A percentile compares a stretch with the other conserved stretches of the same genome.
phyloP scores from a whole-genome alignment of 2,797 vertebrate genomes.

The Craterocephalus amniculus region DNA sequence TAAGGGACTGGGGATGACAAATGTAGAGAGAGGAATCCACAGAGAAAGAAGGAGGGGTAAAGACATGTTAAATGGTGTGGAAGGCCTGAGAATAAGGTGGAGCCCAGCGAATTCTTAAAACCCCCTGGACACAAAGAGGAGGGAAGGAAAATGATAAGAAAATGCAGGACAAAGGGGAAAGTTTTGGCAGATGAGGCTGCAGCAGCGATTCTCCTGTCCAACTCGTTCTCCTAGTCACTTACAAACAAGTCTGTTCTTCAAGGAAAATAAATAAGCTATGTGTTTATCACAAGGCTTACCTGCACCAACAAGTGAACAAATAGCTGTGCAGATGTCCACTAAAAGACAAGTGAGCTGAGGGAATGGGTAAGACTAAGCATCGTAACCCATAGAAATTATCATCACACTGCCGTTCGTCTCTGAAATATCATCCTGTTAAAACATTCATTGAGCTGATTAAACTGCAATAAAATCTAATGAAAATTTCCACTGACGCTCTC shows the following conservation, averaged over 20 bases:
- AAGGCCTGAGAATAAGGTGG: constrained; percentile 46
- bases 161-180: constrained; percentile 10
- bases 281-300: constrained; percentile 18
- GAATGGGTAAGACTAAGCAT: neutral
- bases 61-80: constrained; percentile 64
- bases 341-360: constrained; percentile 22
- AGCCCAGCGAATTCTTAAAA: constrained; percentile 52
- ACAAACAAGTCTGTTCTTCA: constrained; percentile 26
- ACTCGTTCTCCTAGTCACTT: constrained; percentile 16
- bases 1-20: constrained; percentile 47
- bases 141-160: constrained; percentile 19
- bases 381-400: constrained; percentile 67
- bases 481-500: constrained; percentile 75
- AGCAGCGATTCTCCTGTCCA: neutral
- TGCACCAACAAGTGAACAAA: constrained; percentile 57
- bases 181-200: neutral
- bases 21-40: constrained; percentile 57
- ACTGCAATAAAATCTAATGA: constrained; percentile 79
- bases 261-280: constrained; percentile 45
- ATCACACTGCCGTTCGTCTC: constrained; percentile 64
- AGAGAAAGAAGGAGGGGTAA: constrained; percentile 54
- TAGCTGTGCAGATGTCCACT: constrained; percentile 38
- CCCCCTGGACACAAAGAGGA: constrained; percentile 7
- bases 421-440: constrained; percentile 83
- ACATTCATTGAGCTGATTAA: constrained; percentile 83